Percentiles rank a stretch among this genome's conserved stretches.
These are phyloP conservation scores for Oncorhynchus tshawytscha DNA, from an alignment of 2,113 vertebrate genomes.

Conservation along the genomic window DNA sequence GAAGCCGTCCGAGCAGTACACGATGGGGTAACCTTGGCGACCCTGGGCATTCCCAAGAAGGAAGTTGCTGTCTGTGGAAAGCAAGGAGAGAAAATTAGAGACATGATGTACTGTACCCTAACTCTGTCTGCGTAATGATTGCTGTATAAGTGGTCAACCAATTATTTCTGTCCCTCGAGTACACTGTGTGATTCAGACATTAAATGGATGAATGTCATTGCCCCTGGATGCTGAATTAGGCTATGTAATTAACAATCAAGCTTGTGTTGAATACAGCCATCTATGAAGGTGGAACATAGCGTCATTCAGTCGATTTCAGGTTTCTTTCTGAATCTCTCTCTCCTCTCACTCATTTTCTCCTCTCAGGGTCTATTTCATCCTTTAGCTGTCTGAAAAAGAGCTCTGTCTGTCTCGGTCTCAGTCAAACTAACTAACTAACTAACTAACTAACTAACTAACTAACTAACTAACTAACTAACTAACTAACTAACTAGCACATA, in stretches of 20 bases:
- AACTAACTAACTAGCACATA: not conserved
- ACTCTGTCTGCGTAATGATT: not conserved
- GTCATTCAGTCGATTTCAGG: no score
- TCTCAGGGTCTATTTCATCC: not conserved
- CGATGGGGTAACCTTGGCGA: conserved; percentile 85
- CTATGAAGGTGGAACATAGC: not conserved
- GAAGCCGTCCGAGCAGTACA: conserved; percentile 96
- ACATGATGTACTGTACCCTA: not conserved
- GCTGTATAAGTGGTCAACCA: no score
- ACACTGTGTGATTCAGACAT: no score
- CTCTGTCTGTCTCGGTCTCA: not conserved
- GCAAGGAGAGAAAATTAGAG: not conserved
- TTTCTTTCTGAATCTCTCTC: not conserved
- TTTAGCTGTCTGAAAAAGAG: not conserved
- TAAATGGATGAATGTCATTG: no score
- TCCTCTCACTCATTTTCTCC: not conserved
- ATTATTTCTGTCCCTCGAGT: no score
- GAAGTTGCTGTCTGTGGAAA: conserved; percentile 91
- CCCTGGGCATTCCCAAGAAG: conserved; percentile 92
- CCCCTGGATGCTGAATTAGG: no score
- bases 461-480: no score
- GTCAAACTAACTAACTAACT: no score
- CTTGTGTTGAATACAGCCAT: not conserved
- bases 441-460: no score
- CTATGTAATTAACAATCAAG: not conserved